phyloP scores from a whole-genome alignment of 2,888 invertebrate species.

The Eupithecia vulgata region DNA sequence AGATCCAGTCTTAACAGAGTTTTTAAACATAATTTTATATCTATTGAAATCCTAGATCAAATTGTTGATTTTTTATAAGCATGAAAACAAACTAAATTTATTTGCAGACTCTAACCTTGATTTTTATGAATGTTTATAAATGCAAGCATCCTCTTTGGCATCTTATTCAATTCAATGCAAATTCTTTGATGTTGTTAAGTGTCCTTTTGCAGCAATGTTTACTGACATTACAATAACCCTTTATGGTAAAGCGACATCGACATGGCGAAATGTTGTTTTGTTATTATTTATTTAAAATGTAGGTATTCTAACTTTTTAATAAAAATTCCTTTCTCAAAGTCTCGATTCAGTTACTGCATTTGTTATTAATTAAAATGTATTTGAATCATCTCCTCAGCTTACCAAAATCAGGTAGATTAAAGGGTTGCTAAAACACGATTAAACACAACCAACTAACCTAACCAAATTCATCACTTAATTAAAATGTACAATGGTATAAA shows the following conservation, averaged over 20 bases:
- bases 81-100: background rate
- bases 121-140: slow-evolving; percentile 29
- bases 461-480: too few relatives aligned
- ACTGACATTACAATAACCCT: slow-evolving; percentile 35
- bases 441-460: background rate
- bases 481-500: background rate
- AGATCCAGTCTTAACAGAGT: background rate
- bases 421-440: background rate
- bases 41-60: background rate
- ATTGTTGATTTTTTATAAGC: background rate
- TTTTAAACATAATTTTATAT: background rate
- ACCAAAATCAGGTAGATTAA: background rate
- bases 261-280: slow-evolving; percentile 7
- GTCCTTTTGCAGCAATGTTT: slow-evolving; percentile 26
- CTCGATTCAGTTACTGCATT: background rate
- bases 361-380: background rate
- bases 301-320: background rate
- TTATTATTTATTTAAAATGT: background rate
- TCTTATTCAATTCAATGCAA: slow-evolving; percentile 44
- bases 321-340: background rate
- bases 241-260: slow-evolving; percentile 8
- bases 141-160: slow-evolving; percentile 26
- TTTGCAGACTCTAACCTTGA: slow-evolving; percentile 22
- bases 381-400: background rate
- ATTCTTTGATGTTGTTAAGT: slow-evolving; percentile 35